These are phyloP conservation scores for Heliconius sara DNA, from an alignment of 2,888 invertebrate species.

Conservation along the genomic window DNA sequence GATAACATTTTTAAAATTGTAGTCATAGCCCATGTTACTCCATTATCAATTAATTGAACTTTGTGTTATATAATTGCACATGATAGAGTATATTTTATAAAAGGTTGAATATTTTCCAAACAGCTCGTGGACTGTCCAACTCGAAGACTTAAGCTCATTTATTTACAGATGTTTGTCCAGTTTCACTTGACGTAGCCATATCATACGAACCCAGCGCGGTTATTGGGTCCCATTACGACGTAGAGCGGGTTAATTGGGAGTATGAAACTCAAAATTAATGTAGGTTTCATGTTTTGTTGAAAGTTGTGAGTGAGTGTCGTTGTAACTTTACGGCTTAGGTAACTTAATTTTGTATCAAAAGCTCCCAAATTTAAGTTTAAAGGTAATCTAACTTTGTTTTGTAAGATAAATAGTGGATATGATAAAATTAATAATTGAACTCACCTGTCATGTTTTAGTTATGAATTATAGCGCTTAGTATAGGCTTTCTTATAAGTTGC, in stretches of 20 bases:
- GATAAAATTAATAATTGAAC: no score
- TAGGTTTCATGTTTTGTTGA: slow-evolving; percentile 48
- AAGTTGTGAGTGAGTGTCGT: slow-evolving; percentile 44
- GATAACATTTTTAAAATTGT: no score
- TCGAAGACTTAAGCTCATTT: not conserved
- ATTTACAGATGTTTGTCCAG: slow-evolving; percentile 1
- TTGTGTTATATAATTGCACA: not conserved
- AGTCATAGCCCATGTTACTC: no score
- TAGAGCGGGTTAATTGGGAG: slow-evolving; percentile 48
- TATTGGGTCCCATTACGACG: slow-evolving; percentile 43
- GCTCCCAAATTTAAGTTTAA: slow-evolving; percentile 27
- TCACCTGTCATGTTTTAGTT: slow-evolving; percentile 18
- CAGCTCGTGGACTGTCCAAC: not conserved
- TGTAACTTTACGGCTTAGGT: slow-evolving; percentile 47
- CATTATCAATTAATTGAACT: no score
- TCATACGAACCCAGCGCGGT: slow-evolving; percentile 31
- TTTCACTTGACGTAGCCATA: not conserved
- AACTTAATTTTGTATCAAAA: slow-evolving; percentile 42
- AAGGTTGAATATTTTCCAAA: not conserved
- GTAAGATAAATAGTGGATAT: no score
- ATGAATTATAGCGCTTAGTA: no score
- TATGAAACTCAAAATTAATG: slow-evolving; percentile 50
- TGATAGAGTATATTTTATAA: not conserved
- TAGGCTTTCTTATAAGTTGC: slow-evolving; percentile 1
- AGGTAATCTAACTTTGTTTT: slow-evolving; percentile 10